Base-by-base conservation (phyloP, 2,797 vertebrate genomes). In the Crocodylus rhombifer region DNA sequence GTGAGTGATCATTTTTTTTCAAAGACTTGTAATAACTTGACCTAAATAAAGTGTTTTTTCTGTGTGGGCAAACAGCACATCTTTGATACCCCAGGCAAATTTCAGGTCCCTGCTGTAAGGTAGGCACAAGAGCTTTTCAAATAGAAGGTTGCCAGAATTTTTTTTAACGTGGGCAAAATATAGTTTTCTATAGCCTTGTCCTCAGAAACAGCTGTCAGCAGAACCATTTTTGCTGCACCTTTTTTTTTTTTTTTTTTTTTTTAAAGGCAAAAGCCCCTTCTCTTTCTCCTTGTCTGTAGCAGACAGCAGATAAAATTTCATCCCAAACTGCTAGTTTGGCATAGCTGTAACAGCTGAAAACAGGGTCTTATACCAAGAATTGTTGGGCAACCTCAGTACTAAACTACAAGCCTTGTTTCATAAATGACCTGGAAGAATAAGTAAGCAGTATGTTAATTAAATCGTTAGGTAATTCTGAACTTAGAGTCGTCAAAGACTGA, bases 191-290 rank as follows among this genome's bases (percentile, higher is more conserved):
- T 16, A n/a, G 15, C 61, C 16, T 82, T 61, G 60, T 63, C 15
- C 77, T 84, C 21, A 58, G 80, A 89, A 94, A 67, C 14, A 89
- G 79, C 51, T 33, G n/a, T 51, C 42, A 89, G 58, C 14, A 87
- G 73, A 90, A 3, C 7, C 8, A 21, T 51, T 51, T 74, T 92
- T 85, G 71, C 56, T 5, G 0, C 6, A 6, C 6, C 5, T 86
- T 5, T 18, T 0, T 0, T 20, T 30, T 30, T 30, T 0, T 30
- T n/a, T 16, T 57, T 83, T 3, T 85, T 89, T 90, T 85, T 42
- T 42, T 42, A 51, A 51, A 51, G 42, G 42, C 42, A 51, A 51
- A 51, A 51, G 42, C 42, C 42, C 42, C 42, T 42, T 42, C 9
- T 42, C 8, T 42, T 10, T 42, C 42, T 51, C 42, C 10, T 51